Conservation (phyloP, 2,113 vertebrate species). For the Platycercus adscitus region DNA sequence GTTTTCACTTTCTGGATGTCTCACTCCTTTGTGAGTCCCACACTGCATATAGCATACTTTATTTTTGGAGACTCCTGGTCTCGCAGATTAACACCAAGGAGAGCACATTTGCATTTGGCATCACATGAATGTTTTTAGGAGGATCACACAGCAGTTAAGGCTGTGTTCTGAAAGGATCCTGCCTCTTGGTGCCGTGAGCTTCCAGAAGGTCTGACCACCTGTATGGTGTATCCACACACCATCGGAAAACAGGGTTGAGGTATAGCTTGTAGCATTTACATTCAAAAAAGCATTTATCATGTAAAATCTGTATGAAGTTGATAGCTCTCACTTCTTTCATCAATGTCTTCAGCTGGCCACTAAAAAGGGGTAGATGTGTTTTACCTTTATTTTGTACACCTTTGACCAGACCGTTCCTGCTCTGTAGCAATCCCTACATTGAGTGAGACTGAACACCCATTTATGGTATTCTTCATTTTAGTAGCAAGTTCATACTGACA, state of each 20-base stretch:
- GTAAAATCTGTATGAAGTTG: background rate
- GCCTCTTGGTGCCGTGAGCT: background rate
- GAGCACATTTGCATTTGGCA: accelerated
- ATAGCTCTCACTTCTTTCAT: background rate
- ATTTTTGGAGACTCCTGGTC: background rate
- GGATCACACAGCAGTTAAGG: background rate
- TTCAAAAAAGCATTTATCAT: background rate
- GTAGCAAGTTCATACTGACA: background rate
- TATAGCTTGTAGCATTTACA: background rate
- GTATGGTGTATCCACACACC: background rate
- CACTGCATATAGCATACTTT: background rate
- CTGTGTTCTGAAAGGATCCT: background rate
- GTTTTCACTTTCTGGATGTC: background rate
- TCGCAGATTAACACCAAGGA: background rate
- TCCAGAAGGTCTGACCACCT: background rate
- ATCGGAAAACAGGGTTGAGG: background rate
- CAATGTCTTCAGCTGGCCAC: background rate
- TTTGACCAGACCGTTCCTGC: background rate
- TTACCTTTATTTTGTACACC: background rate
- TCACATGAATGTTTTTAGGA: background rate
- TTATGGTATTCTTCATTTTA: background rate
- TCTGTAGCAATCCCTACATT: background rate
- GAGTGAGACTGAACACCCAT: background rate
- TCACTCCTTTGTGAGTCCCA: background rate
- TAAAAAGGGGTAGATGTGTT: background rate